These are phyloP conservation scores for Amphilophus citrinellus DNA, from an alignment of 2,113 vertebrate genomes.

Conservation along the genomic window DNA sequence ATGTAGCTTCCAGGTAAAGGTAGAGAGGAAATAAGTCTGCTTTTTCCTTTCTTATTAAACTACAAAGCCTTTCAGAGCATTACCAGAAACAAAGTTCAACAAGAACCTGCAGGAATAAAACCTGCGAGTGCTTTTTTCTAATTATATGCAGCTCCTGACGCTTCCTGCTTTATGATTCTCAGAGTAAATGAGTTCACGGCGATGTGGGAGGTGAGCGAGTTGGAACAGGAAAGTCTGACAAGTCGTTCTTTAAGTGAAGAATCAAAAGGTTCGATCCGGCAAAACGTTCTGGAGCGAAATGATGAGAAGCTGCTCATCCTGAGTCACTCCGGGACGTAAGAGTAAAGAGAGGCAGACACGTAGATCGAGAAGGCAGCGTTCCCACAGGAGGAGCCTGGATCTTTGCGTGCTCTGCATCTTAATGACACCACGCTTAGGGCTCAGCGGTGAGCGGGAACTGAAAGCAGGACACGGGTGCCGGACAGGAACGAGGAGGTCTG, in stretches of 20 bases:
- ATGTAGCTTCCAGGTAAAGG: neutral
- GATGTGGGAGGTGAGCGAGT: constrained; percentile 1
- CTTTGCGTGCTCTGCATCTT: neutral
- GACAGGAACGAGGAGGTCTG: neutral
- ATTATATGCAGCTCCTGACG: neutral
- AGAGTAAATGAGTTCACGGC: neutral
- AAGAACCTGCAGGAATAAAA: neutral
- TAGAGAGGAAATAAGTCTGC: accelerated
- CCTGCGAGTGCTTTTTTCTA: neutral
- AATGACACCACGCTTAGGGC: neutral
- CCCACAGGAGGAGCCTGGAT: neutral
- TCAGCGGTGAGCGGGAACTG: neutral
- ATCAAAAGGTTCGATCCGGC: neutral
- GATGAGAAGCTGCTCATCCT: constrained; percentile 28
- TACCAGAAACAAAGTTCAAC: neutral
- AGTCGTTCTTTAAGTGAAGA: neutral
- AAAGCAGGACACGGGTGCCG: neutral
- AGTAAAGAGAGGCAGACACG: neutral
- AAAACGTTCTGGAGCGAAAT: neutral
- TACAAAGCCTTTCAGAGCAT: neutral
- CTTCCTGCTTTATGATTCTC: neutral
- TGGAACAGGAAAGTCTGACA: neutral
- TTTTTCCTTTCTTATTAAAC: neutral
- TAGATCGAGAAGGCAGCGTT: neutral
- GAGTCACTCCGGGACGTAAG: constrained; percentile 30